These are phyloP conservation scores for Tinamus guttatus DNA, from an alignment of 2,113 vertebrate genomes.

Conservation along the genomic window DNA sequence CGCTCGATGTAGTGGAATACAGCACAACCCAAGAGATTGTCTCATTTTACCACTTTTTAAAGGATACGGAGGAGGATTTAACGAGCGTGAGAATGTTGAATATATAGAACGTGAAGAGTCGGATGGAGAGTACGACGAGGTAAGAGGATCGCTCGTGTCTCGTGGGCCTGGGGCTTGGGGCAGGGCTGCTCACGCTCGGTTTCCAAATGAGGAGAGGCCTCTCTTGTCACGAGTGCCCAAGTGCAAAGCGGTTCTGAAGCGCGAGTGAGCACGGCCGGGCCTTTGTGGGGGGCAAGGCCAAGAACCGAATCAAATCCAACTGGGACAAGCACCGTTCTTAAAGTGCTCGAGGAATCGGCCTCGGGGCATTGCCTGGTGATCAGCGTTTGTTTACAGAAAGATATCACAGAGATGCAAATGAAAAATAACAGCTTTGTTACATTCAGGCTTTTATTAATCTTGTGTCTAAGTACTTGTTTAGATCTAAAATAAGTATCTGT, in stretches of 20 bases:
- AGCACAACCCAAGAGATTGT: not conserved
- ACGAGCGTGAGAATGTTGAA: conserved; percentile 96
- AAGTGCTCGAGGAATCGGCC: not conserved
- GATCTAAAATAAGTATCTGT: not conserved
- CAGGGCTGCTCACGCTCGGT: fast-evolving
- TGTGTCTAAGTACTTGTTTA: not conserved
- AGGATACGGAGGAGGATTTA: conserved; percentile 99
- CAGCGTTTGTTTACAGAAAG: not conserved
- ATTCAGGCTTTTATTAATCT: not conserved
- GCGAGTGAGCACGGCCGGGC: too few species aligned
- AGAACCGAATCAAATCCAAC: not conserved
- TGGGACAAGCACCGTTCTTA: not conserved
- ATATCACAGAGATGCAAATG: not conserved
- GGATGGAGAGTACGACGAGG: conserved; percentile 99
- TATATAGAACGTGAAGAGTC: conserved; percentile 98
- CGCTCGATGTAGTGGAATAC: fast-evolving
- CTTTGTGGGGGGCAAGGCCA: not conserved
- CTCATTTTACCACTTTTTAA: not conserved
- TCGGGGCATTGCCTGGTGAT: fast-evolving
- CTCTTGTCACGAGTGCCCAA: too few species aligned
- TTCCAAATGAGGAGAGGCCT: not conserved
- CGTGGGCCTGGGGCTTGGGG: too few species aligned
- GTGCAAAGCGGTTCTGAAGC: not conserved
- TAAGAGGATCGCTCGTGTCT: not conserved
- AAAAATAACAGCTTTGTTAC: not conserved